These are phyloP conservation scores for Sardinella longiceps DNA, from an alignment of 2,797 vertebrate species.

Conservation along the genomic window DNA sequence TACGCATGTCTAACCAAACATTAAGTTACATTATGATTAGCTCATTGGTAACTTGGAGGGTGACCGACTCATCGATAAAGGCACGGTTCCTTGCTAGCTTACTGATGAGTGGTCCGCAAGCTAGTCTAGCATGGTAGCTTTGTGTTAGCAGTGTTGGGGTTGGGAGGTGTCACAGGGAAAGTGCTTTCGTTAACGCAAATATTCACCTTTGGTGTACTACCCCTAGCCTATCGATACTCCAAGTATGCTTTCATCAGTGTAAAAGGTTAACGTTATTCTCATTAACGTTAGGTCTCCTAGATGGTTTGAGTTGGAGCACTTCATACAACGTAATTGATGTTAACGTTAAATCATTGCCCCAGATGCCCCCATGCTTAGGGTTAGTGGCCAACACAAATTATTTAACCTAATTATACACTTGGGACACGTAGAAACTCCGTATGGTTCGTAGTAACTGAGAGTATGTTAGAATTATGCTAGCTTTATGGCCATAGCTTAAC, in stretches of 20 bases:
- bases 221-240: too few relatives aligned
- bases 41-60: neutral
- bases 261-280: neutral
- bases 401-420: neutral
- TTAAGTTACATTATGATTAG: neutral
- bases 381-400: neutral
- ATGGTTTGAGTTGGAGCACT: neutral
- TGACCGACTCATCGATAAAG: conserved; percentile 20
- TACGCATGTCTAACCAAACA: neutral
- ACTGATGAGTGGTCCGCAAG: conserved; percentile 18
- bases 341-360: neutral
- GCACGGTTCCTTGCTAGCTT: conserved; percentile 2
- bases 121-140: conserved; percentile 16
- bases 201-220: too few relatives aligned
- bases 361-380: neutral
- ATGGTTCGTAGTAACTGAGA: neutral
- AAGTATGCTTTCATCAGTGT: neutral
- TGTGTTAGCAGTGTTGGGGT: neutral
- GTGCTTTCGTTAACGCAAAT: neutral
- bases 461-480: neutral
- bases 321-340: neutral
- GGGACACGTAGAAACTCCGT: neutral
- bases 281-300: neutral
- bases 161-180: conserved; percentile 12
- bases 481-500: neutral